Base-by-base conservation (phyloP, 2,888 invertebrate species). In the Ophion costatus region DNA sequence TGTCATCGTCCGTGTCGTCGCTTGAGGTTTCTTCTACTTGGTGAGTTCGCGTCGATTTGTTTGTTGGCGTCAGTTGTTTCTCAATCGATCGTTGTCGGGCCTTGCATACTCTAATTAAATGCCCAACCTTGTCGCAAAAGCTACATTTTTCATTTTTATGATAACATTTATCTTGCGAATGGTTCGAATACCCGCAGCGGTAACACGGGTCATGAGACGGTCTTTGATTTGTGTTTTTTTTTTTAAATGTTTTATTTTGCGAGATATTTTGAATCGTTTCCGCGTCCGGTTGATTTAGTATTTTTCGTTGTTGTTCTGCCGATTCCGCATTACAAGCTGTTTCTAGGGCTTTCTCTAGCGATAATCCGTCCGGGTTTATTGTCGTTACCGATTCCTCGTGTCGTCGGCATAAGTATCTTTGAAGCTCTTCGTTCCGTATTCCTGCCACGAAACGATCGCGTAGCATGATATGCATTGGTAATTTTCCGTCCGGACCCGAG, bases 391-490 rank as follows among this genome's bases (percentile, higher is more conserved):
- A 29, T 63, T 84, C 80, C 57, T 84, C 80, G 64, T 84, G 80
- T 9, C 77, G 75, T 76, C 77, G 71, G 63, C 81, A 81, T n/a
- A 84, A 66, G 33, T 81, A 84, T 59, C 81, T 76, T 64, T 84
- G 81, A 2, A 84, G 67, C 24, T 84, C 84, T 69, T 77, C 84
- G 74, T 84, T 74, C 45, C 78, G 22, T 51, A 84, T 82, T 7
- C 84, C 84, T 7, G 84, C 81, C n/a, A 84, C 81, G 24, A 84
- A 84, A 64, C 81, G 22, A 67, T 84, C 81, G 73, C 84, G 84
- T 24, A 84, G 63, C 81, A 78, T 78, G 10, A 84, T 82, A 42
- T 82, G 7, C 61, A 82, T 38, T 20, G 84, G 78, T 67, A 84
- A 74, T 80, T 29, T 29, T 29, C 29, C 29, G 29, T 4, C 2